Evolutionary conservation across 2,888 invertebrate species (phyloP).

Genomic region (Apoda limacodes): DNA sequence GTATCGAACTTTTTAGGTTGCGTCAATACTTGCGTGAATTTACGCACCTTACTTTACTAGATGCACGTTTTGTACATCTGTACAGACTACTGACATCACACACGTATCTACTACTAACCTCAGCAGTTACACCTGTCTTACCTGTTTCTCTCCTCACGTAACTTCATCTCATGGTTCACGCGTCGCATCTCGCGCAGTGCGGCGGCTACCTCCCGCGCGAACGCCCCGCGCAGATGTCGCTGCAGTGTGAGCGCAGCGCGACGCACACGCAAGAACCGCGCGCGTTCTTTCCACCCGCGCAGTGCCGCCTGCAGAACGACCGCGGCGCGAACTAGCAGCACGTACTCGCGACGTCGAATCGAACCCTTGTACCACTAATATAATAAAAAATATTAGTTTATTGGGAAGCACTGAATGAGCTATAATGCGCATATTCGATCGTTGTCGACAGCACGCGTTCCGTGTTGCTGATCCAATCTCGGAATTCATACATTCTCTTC

Average conservation of each 20-base stretch:
- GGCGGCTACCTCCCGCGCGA: slow-evolving; percentile 88
- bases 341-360: slow-evolving; percentile 74
- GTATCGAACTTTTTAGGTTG: too few relatives aligned
- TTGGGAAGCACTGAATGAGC: background rate
- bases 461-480: too few relatives aligned
- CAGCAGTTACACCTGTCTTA: too few relatives aligned
- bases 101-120: too few relatives aligned
- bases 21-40: too few relatives aligned
- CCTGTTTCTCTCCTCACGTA: slow-evolving; percentile 74
- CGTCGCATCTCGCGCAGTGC: slow-evolving; percentile 88
- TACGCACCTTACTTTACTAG: too few relatives aligned
- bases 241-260: slow-evolving; percentile 89
- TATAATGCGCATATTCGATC: too few relatives aligned
- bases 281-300: slow-evolving; percentile 86
- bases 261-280: slow-evolving; percentile 83
- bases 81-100: too few relatives aligned
- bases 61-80: too few relatives aligned
- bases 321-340: slow-evolving; percentile 74
- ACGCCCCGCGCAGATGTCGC: slow-evolving; percentile 87
- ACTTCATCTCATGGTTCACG: slow-evolving; percentile 87
- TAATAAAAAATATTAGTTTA: too few relatives aligned
- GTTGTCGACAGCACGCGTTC: too few relatives aligned
- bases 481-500: too few relatives aligned
- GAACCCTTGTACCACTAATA: slow-evolving; percentile 75
- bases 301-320: slow-evolving; percentile 86